Conservation (phyloP, 2,797 vertebrate species). For the Orientallactaga sibirica region DNA sequence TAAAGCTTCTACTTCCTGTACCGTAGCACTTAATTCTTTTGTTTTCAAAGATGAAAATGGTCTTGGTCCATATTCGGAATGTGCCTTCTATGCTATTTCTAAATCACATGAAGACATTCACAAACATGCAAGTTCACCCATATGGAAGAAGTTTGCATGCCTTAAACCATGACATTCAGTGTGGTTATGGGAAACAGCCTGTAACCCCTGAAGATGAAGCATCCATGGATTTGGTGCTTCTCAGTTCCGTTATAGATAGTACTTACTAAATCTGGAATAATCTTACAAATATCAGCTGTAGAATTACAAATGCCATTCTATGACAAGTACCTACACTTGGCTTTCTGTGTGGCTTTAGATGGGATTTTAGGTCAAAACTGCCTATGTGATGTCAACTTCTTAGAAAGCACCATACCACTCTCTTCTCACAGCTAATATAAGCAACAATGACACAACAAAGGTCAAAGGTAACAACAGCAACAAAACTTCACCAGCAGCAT, state of each 20-base stretch:
- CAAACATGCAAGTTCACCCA: slow-evolving; percentile 53
- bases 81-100: slow-evolving; percentile 33
- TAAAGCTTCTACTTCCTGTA: slow-evolving; percentile 40
- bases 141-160: slow-evolving; percentile 57
- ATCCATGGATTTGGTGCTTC: slow-evolving; percentile 15
- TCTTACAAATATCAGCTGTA: neutral
- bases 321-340: neutral
- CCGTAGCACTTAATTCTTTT: slow-evolving; percentile 45
- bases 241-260: slow-evolving; percentile 8
- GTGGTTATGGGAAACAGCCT: slow-evolving; percentile 56
- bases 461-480: neutral
- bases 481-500: neutral
- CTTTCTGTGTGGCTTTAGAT: slow-evolving; percentile 23
- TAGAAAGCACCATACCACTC: neutral
- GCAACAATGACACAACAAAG: slow-evolving; percentile 22
- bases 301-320: neutral
- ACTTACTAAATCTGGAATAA: slow-evolving; percentile 25
- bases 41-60: slow-evolving; percentile 32
- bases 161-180: slow-evolving; percentile 72
- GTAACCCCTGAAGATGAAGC: slow-evolving; percentile 42
- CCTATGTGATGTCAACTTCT: neutral
- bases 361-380: slow-evolving; percentile 43
- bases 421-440: neutral
- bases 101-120: slow-evolving; percentile 73
- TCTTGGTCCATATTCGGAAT: slow-evolving; percentile 52